Base-by-base conservation (phyloP, 2,113 vertebrate species). In the Percina caprodes region DNA sequence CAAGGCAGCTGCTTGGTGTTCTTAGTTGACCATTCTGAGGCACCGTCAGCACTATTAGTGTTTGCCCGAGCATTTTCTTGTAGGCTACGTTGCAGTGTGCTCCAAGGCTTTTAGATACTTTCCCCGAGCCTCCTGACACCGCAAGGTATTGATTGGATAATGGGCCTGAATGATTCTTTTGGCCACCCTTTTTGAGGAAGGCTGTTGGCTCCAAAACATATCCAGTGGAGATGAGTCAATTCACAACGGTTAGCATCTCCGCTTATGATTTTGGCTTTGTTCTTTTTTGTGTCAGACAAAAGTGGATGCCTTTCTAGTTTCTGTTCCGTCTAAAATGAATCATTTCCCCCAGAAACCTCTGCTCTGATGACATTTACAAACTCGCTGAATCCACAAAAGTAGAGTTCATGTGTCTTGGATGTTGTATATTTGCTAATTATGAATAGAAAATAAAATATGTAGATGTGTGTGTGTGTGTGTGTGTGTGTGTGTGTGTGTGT, bases 141-240 rank as follows among this genome's bases (percentile, higher is more conserved):
- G 80, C 74, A 63, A 63, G 69, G 77, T 91, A 94, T 94, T 42
- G 92, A 94, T 93, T 79, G 0, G 63, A 62, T 93, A 93, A 94
- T 93, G 90, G 90, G 75, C 70, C 80, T 80, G 82, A 91, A 88
- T 76, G 82, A 91, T 89, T 87, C 83, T 86, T 83, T 79, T 84
- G 81, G 76, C 88, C 68, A 30, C 18, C 59, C 0, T 69, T 77
- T 77, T 74, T 39, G 3, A 85, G 60, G 30, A 84, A 76, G 66
- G 81, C 69, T 79, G 67, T 61, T 54, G 79, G 78, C 84, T 87
- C 79, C 72, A 65, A 80, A 89, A 75, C 80, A 45, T 49, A 69
- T 87, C 83, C 87, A 89, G 80, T 23, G 73, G 73, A 82, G 84
- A 89, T 58, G 77, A 91, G 89, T 93, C 88, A 87, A 88, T 90